Conservation (phyloP, 2,888 invertebrate species). For the Acronicta psi region DNA sequence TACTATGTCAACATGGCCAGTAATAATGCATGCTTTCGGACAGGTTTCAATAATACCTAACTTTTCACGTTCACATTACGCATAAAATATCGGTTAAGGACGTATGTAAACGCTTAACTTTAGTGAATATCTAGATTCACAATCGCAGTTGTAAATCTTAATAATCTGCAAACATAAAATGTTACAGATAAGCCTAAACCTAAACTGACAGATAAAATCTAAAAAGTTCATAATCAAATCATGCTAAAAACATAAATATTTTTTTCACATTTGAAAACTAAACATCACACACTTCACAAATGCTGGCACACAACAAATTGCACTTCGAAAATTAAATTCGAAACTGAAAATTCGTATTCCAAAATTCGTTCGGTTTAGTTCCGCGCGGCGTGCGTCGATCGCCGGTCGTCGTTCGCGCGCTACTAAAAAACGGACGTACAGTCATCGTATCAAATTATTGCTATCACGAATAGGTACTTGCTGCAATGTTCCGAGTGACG, state of each 20-base stretch:
- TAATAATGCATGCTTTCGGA: constrained; percentile 27
- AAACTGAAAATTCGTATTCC: constrained; percentile 66
- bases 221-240: constrained; percentile 19
- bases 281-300: constrained; percentile 59
- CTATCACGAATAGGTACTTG: constrained; percentile 59
- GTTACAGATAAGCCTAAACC: constrained; percentile 57
- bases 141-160: constrained; percentile 27
- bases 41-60: constrained; percentile 25
- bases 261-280: constrained; percentile 23
- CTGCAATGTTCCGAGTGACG: constrained; percentile 57
- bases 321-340: constrained; percentile 56
- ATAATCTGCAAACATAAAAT: constrained; percentile 50
- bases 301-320: constrained; percentile 66
- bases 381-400: constrained; percentile 75
- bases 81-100: constrained; percentile 61
- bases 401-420: constrained; percentile 77
- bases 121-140: constrained; percentile 14
- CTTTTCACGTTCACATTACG: constrained; percentile 37
- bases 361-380: constrained; percentile 67
- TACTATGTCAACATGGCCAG: constrained; percentile 13
- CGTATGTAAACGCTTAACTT: constrained; percentile 25
- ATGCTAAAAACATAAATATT: constrained; percentile 24
- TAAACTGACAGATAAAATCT: constrained; percentile 38
- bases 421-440: constrained; percentile 75
- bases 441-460: constrained; percentile 74